phyloP scores from a whole-genome alignment of 2,113 vertebrate genomes.

The Heteronetta atricapilla region DNA sequence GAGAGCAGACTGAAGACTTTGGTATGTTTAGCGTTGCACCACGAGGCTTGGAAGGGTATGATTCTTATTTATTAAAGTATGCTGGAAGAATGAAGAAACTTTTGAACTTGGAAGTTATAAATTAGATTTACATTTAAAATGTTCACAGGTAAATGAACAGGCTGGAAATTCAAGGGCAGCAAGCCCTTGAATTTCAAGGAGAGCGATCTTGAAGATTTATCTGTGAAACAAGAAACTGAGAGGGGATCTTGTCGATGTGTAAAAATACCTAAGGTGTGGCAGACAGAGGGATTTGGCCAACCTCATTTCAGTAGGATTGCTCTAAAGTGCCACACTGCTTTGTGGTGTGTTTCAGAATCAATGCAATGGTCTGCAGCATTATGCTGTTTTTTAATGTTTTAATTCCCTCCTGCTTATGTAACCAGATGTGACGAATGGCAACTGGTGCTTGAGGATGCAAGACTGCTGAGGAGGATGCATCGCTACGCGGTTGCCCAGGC shows the following conservation, averaged over 20 bases:
- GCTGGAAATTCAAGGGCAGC: neutral
- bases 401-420: neutral
- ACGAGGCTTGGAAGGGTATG: neutral
- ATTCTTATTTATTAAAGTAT: neutral
- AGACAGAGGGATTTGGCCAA: too few relatives aligned
- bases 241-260: too few relatives aligned
- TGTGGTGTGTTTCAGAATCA: neutral
- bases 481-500: rapidly evolving
- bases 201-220: neutral
- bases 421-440: neutral
- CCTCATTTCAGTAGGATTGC: neutral
- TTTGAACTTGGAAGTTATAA: neutral
- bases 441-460: neutral
- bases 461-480: neutral
- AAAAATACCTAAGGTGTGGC: too few relatives aligned
- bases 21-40: neutral
- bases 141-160: neutral
- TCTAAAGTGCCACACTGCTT: neutral
- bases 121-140: neutral
- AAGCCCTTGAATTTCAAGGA: neutral
- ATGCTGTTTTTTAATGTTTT: neutral
- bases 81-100: neutral
- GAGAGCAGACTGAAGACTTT: neutral
- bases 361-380: neutral
- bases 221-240: neutral